A percentile compares a stretch with the other conserved stretches of the same genome.
phyloP scores from a whole-genome alignment of 2,113 vertebrate species.

The Hyla sarda region DNA sequence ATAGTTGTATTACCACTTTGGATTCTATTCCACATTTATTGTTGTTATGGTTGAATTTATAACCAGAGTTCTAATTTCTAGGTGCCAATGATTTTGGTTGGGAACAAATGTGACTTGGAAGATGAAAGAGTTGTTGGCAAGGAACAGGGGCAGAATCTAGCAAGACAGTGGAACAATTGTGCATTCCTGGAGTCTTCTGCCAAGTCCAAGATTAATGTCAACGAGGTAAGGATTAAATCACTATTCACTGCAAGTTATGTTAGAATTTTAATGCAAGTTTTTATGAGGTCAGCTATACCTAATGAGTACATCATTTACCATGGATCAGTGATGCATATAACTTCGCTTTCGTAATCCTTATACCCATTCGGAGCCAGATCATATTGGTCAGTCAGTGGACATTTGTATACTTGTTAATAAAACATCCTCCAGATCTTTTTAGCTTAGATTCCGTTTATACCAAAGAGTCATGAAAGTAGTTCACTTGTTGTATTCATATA shows the following conservation, averaged over 20 bases:
- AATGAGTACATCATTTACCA: background rate
- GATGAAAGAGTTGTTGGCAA: slow-evolving; percentile 97
- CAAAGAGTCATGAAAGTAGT: background rate
- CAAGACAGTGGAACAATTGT: slow-evolving; percentile 96
- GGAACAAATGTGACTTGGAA: slow-evolving; percentile 98
- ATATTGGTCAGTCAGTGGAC: background rate
- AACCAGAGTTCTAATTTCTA: slow-evolving; percentile 62
- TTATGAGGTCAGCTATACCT: background rate
- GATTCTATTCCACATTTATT: background rate
- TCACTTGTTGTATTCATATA: background rate
- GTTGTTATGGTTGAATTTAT: background rate
- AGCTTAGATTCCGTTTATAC: background rate
- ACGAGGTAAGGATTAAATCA: slow-evolving; percentile 80
- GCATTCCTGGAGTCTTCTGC: slow-evolving; percentile 98
- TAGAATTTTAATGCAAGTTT: background rate
- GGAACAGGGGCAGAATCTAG: slow-evolving; percentile 94
- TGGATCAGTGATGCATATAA: background rate
- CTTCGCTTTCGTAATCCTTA: background rate
- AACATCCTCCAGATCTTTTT: background rate
- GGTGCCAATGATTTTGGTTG: slow-evolving; percentile 98
- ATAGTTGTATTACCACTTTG: too few species aligned
- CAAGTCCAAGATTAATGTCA: slow-evolving; percentile 99
- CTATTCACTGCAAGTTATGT: background rate
- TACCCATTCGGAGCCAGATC: background rate
- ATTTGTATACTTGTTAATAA: too few species aligned